Base-by-base conservation (phyloP, 2,888 invertebrate species). In the Muschampia plurimacula region DNA sequence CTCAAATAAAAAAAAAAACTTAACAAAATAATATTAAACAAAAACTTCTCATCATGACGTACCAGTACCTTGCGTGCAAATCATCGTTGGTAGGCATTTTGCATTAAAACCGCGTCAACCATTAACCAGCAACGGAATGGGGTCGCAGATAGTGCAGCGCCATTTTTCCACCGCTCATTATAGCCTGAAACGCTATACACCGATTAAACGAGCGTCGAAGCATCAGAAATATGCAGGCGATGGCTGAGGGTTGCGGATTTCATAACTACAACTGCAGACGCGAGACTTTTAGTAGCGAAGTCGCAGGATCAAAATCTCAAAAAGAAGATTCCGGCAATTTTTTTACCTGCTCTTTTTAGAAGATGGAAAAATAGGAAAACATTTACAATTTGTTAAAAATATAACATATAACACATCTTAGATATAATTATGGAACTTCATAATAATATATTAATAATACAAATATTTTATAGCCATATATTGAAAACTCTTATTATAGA, bases 111-210 rank as follows among this genome's bases (percentile, higher is more conserved):
- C n/a, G 49, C 49, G n/a, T 49, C 49, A 49, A 15, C n/a, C 49
- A 49, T 49, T 49, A 49, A 49, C 49, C 13, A n/a, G 5, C 13
- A 49, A 13, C n/a, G 13, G 12, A 49, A 49, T 46, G 46, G 13
- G 52, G 52, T 52, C 52, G 15, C 15, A 52, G 52, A 52, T 52
- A 52, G 52, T 52, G 52, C 52, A 15, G 52, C 52, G 52, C 52
- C 52, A 52, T 55, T 55, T 55, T 49, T 49, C n/a, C n/a, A 13
- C 55, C 55, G 28, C 55, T 57, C 55, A 57, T 57, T 57, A 28
- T 28, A 57, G 22, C 55, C 9, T 57, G 55, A 22, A 57, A 57
- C 55, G 55, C 55, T 57, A 57, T 57, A 28, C 55, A 12, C 9
- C 55, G 22, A 57, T 57, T 57, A 57, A 57, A 22, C 10, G 28